These are phyloP conservation scores for Hedychridium roseum DNA, from an alignment of 2,888 invertebrate species.

Conservation along the genomic window DNA sequence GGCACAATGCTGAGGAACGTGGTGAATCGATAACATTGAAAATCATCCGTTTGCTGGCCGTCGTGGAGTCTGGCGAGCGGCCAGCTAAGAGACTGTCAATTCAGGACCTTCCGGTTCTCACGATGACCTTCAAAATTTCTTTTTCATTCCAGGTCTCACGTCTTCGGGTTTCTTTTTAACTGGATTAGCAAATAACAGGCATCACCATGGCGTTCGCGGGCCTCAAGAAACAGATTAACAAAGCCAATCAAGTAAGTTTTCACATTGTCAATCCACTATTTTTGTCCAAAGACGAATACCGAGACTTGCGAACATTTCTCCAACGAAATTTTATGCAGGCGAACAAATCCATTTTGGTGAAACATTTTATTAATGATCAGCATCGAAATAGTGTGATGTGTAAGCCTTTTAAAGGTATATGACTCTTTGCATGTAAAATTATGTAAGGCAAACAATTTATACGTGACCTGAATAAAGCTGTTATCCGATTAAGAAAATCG, in stretches of 20 bases:
- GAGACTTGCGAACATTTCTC: too few species aligned
- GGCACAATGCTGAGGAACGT: slow-evolving; percentile 29
- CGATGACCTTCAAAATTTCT: slow-evolving; percentile 6
- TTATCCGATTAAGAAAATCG: too few species aligned
- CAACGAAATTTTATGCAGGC: too few species aligned
- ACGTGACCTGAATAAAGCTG: too few species aligned
- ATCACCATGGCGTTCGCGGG: slow-evolving; percentile 96
- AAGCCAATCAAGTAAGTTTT: slow-evolving; percentile 93
- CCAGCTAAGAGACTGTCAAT: slow-evolving; percentile 28
- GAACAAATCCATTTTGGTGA: too few species aligned
- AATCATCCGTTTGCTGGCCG: slow-evolving; percentile 31
- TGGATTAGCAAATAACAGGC: background rate
- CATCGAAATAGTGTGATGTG: too few species aligned
- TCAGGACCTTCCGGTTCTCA: slow-evolving; percentile 12
- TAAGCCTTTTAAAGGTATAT: too few species aligned
- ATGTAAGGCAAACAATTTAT: too few species aligned
- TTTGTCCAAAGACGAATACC: too few species aligned
- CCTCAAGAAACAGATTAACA: slow-evolving; percentile 98
- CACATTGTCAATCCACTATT: background rate
- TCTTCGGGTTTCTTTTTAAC: background rate
- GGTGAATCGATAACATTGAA: slow-evolving; percentile 42
- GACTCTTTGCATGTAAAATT: too few species aligned
- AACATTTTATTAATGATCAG: too few species aligned
- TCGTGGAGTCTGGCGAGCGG: slow-evolving; percentile 25
- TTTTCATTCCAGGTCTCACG: slow-evolving; percentile 23